A percentile compares a stretch with the other conserved stretches of the same genome.
Evolutionary conservation across 1,140 invertebrate species (phyloP).

Genomic region (Sinonovacula constricta): DNA sequence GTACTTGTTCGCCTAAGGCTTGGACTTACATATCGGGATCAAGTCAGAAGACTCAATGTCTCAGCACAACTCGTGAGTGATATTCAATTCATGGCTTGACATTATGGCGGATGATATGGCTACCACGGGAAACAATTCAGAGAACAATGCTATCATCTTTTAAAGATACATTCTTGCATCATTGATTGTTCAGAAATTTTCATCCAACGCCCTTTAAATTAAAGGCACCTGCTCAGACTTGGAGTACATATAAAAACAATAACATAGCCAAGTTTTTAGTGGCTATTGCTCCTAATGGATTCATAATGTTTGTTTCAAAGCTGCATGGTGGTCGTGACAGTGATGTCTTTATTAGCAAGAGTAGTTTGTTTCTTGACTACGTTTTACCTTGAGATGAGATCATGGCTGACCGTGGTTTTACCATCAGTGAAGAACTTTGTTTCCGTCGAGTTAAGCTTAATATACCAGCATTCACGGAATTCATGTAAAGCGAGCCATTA

Average conservation of each 20-base stretch:
- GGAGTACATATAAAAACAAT: conserved; percentile 53
- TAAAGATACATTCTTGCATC: conserved; percentile 10
- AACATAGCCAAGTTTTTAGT: conserved; percentile 68
- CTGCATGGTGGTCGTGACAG: conserved; percentile 62
- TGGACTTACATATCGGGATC: conserved; percentile 13
- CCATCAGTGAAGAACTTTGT: conserved; percentile 41
- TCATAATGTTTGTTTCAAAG: no score
- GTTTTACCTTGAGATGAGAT: conserved; percentile 16
- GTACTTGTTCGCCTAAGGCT: conserved; percentile 8
- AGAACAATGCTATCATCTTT: no score
- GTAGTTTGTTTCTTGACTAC: conserved; percentile 51
- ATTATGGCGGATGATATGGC: conserved; percentile 38
- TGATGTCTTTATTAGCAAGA: conserved; percentile 64
- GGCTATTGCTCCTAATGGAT: conserved; percentile 67
- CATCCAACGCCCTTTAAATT: conserved; percentile 41
- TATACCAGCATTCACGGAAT: conserved; percentile 57
- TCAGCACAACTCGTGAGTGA: background rate
- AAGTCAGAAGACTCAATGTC: conserved; percentile 10
- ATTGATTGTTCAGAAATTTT: no score
- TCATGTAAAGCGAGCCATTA: no score
- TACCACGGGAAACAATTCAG: conserved; percentile 34
- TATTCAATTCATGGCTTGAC: conserved; percentile 20
- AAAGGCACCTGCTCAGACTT: conserved; percentile 34
- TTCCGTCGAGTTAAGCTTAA: conserved; percentile 27
- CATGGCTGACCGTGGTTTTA: conserved; percentile 27